Evolutionary conservation across 2,113 vertebrate genomes (phyloP).

Genomic region (Ptilonorhynchus violaceus): DNA sequence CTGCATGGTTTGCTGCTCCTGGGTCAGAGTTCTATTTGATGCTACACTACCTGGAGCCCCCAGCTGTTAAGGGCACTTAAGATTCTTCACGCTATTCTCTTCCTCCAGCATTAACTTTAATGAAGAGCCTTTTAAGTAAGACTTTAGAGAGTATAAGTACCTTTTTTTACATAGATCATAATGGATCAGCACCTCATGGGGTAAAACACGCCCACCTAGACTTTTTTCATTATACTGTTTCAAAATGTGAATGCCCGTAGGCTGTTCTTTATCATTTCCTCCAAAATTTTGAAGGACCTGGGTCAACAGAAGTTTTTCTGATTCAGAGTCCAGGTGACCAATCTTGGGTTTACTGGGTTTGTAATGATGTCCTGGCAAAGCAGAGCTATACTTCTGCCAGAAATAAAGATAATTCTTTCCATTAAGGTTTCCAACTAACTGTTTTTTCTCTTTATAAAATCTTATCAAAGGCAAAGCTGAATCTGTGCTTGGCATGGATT

Average conservation of each 20-base stretch:
- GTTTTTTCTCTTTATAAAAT: not conserved
- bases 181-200: accelerated
- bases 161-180: not conserved
- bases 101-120: not conserved
- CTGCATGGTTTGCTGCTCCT: accelerated
- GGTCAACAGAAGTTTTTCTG: not conserved
- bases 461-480: not conserved
- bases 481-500: not conserved
- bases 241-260: not conserved
- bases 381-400: not conserved
- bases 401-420: not conserved
- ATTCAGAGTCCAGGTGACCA: not conserved
- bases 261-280: not conserved
- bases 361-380: not conserved
- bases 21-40: not conserved
- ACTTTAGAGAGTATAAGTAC: not conserved
- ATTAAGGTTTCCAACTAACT: not conserved
- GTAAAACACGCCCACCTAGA: not conserved
- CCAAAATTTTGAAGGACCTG: not conserved
- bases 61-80: not conserved
- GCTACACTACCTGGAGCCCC: not conserved
- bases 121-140: not conserved
- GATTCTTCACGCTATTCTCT: not conserved
- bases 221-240: not conserved
- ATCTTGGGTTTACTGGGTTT: not conserved